A percentile compares a stretch with the other conserved stretches of the same genome.
Evolutionary conservation across 1,140 invertebrate species (phyloP).

Genomic region (Anastatus disparis): DNA sequence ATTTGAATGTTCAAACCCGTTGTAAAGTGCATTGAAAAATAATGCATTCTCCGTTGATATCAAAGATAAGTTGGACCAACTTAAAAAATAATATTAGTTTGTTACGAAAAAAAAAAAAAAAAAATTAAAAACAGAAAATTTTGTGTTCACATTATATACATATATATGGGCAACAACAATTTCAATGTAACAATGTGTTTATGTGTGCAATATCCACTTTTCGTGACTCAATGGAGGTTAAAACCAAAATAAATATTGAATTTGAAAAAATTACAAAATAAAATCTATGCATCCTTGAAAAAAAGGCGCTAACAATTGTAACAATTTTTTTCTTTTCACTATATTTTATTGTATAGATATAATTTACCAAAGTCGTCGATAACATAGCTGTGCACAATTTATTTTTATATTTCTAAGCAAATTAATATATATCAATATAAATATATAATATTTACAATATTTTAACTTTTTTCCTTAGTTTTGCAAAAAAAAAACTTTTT

Average conservation of each 20-base stretch:
- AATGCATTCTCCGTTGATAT: background rate
- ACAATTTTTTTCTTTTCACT: background rate
- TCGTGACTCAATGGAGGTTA: conserved; percentile 32
- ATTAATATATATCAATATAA: conserved; percentile 10
- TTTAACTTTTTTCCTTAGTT: background rate
- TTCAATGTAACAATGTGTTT: background rate
- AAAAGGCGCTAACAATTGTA: too few species aligned
- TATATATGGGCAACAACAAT: background rate
- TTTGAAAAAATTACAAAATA: conserved; percentile 1
- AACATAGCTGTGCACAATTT: conserved; percentile 17
- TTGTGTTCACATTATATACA: background rate
- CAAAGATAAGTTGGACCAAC: conserved; percentile 15
- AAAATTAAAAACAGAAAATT: background rate
- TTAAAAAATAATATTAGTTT: conserved; percentile 6
- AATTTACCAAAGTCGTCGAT: conserved; percentile 32
- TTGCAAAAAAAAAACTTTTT: background rate
- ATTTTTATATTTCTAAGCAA: conserved; percentile 20
- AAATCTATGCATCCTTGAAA: conserved; percentile 8
- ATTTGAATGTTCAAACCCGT: conserved; percentile 4
- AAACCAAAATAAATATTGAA: conserved; percentile 33
- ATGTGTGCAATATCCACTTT: conserved; percentile 21
- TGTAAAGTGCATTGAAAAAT: background rate
- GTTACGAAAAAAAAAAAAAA: background rate
- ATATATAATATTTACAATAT: background rate
- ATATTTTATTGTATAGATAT: conserved; percentile 6